Percentiles rank a stretch among this genome's conserved stretches.
Evolutionary conservation across 2,888 invertebrate genomes (phyloP).

Genomic region (Bugula neritina): DNA sequence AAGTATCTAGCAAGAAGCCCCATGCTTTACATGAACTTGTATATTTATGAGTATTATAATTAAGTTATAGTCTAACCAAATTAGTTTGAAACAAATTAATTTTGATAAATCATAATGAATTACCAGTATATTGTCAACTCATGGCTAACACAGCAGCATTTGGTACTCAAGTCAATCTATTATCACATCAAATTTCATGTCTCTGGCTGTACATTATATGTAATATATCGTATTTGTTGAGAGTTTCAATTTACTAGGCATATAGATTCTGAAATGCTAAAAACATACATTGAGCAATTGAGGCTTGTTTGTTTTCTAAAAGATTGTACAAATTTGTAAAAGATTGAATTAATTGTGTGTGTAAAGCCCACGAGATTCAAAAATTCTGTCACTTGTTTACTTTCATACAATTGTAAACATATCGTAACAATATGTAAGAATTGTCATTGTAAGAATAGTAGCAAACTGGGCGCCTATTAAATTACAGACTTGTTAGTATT

Average conservation of each 20-base stretch:
- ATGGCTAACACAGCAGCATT: too few relatives aligned
- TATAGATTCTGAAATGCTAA: conserved; percentile 10
- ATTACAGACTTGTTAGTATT: conserved; percentile 1
- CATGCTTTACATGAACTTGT: too few relatives aligned
- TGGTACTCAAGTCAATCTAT: too few relatives aligned
- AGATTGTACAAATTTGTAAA: conserved; percentile 18
- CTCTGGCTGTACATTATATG: too few relatives aligned
- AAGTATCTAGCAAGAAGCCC: too few relatives aligned
- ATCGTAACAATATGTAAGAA: conserved; percentile 23
- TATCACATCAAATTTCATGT: too few relatives aligned
- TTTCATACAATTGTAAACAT: conserved; percentile 18
- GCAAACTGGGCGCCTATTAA: not conserved
- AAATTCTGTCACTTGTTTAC: not conserved
- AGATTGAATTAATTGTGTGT: conserved; percentile 1
- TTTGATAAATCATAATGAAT: too few relatives aligned
- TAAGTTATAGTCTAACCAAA: too few relatives aligned
- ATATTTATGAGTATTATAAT: too few relatives aligned
- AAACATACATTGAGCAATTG: not conserved
- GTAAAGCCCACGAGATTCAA: not conserved
- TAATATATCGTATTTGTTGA: conserved; percentile 1
- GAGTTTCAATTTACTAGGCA: not conserved
- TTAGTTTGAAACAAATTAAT: too few relatives aligned
- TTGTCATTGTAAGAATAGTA: not conserved
- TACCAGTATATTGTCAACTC: too few relatives aligned
- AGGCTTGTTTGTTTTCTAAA: not conserved